Conservation (phyloP, 2,113 vertebrate species). For the Sylvietta virens region DNA sequence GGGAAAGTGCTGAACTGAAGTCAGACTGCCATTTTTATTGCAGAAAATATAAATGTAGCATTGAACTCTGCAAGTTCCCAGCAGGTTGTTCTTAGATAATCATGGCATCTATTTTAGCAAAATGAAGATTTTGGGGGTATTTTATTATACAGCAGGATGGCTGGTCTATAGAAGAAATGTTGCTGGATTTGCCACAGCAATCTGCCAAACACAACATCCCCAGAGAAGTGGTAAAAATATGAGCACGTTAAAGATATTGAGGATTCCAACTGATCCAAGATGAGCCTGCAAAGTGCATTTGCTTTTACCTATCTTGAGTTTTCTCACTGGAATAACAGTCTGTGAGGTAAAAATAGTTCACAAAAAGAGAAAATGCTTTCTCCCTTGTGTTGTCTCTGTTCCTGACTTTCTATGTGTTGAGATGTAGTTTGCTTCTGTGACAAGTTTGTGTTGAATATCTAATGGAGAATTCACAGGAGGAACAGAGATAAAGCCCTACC, state of each 20-base stretch:
- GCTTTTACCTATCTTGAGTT: constrained; percentile 45
- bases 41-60: background rate
- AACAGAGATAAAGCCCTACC: background rate
- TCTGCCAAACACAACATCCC: background rate
- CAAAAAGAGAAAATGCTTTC: background rate
- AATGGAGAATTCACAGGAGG: background rate
- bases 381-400: background rate
- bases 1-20: background rate
- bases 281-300: constrained; percentile 25
- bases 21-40: background rate
- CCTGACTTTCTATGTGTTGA: background rate
- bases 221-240: background rate
- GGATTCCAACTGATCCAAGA: background rate
- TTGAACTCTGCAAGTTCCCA: background rate
- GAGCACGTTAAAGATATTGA: background rate
- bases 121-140: background rate
- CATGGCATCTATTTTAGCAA: background rate
- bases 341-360: constrained; percentile 50
- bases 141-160: background rate
- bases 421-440: background rate
- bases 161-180: background rate
- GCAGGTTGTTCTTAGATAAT: background rate
- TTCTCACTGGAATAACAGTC: constrained; percentile 29
- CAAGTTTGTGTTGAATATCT: background rate
- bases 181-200: background rate